Percentiles rank a stretch among this genome's conserved stretches.
Evolutionary conservation across 2,888 invertebrate genomes (phyloP).

Genomic region (Hemistola chrysoprasaria): DNA sequence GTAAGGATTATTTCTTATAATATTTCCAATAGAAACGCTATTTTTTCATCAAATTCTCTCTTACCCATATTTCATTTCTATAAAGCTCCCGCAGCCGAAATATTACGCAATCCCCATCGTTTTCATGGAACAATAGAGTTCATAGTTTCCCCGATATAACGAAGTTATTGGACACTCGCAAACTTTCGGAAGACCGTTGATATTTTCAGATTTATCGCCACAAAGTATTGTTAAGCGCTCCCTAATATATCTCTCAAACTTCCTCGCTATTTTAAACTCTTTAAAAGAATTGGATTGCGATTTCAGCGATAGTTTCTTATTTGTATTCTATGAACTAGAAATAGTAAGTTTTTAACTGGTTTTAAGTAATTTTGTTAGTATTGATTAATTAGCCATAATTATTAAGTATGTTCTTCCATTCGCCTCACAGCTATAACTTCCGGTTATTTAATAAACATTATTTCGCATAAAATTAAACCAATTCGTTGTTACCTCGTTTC

Average conservation of each 20-base stretch:
- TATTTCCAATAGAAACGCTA: too few species aligned
- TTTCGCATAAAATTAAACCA: not conserved
- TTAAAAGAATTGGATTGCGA: conserved; percentile 28
- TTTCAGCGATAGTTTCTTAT: conserved; percentile 19
- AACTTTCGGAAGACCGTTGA: conserved; percentile 34
- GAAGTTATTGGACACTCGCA: conserved; percentile 29
- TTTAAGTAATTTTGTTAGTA: too few species aligned
- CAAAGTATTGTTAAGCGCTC: conserved; percentile 33
- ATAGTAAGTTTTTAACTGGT: too few species aligned
- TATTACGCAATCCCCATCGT: conserved; percentile 28
- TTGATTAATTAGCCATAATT: too few species aligned
- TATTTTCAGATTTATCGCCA: conserved; percentile 36
- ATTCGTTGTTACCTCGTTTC: conserved; percentile 20
- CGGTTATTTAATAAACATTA: too few species aligned
- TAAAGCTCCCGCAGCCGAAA: conserved; percentile 22
- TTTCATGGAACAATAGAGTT: conserved; percentile 35
- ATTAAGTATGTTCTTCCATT: too few species aligned
- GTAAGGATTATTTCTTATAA: too few species aligned
- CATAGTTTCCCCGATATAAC: conserved; percentile 30
- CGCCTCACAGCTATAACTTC: too few species aligned
- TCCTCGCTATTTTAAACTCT: conserved; percentile 27
- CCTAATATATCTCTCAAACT: conserved; percentile 35
- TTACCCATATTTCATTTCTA: conserved; percentile 15
- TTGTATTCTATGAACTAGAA: not conserved
- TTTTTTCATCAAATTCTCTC: conserved; percentile 16